phyloP scores from a whole-genome alignment of 2,888 invertebrate species.

The Acholoe squamosa region DNA sequence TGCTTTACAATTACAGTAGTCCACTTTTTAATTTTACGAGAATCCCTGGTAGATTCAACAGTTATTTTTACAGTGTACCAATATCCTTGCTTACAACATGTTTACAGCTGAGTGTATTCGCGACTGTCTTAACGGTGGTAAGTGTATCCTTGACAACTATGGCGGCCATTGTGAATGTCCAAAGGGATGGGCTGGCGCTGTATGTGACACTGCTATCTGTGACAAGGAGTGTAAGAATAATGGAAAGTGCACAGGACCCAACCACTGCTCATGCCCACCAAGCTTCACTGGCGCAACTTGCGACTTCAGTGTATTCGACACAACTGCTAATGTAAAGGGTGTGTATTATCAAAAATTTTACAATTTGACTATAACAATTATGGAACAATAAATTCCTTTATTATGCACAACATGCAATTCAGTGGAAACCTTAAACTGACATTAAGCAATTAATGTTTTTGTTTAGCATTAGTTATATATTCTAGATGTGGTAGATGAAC shows the following conservation, averaged over 20 bases:
- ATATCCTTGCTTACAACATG: too few relatives aligned
- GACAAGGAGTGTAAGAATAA: slow-evolving; percentile 60
- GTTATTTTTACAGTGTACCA: too few relatives aligned
- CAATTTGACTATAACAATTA: too few relatives aligned
- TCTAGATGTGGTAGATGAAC: too few relatives aligned
- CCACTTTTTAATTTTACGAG: too few relatives aligned
- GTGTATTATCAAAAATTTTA: not conserved
- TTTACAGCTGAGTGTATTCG: slow-evolving; percentile 89
- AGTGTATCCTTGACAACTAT: slow-evolving; percentile 87
- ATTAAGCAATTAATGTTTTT: too few relatives aligned
- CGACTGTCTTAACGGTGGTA: slow-evolving; percentile 95
- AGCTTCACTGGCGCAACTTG: slow-evolving; percentile 92
- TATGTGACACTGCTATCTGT: slow-evolving; percentile 57
- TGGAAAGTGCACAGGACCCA: slow-evolving; percentile 63
- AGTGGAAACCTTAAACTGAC: too few relatives aligned
- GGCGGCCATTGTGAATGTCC: slow-evolving; percentile 27
- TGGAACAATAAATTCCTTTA: too few relatives aligned
- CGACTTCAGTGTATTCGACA: slow-evolving; percentile 71
- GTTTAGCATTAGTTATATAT: too few relatives aligned
- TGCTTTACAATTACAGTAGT: too few relatives aligned
- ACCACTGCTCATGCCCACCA: slow-evolving; percentile 93
- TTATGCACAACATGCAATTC: too few relatives aligned
- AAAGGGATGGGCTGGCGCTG: slow-evolving; percentile 25
- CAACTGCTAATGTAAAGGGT: slow-evolving; percentile 18
- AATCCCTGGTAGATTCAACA: too few relatives aligned